These are phyloP conservation scores for Serinus canaria DNA, from an alignment of 2,113 vertebrate species.

Conservation along the genomic window DNA sequence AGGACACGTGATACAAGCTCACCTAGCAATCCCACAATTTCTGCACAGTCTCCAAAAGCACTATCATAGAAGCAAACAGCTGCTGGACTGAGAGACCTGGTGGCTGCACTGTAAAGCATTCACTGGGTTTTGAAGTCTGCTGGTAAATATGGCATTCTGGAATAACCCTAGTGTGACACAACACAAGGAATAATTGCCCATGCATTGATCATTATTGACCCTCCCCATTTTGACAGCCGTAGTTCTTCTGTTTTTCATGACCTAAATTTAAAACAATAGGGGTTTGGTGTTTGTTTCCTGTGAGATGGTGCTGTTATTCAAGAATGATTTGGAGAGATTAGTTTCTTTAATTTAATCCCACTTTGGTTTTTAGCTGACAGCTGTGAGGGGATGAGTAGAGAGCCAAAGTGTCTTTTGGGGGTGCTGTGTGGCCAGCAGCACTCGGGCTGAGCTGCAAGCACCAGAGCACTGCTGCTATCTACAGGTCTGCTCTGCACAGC, in stretches of 20 bases:
- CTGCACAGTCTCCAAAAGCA: neutral
- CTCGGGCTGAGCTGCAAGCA: neutral
- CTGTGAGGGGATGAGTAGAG: neutral
- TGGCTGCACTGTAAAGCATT: neutral
- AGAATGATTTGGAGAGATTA: neutral
- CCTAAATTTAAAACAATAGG: neutral
- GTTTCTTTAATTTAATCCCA: neutral
- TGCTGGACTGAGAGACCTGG: neutral
- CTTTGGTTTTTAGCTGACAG: neutral
- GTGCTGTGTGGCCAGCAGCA: neutral
- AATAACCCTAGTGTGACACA: neutral
- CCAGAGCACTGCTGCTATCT: conserved; percentile 44
- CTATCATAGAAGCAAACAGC: neutral
- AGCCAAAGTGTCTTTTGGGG: neutral
- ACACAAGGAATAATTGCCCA: neutral
- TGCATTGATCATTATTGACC: fast-evolving
- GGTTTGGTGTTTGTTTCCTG: neutral
- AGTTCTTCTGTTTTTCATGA: neutral
- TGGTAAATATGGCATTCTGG: neutral
- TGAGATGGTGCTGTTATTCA: neutral
- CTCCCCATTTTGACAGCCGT: neutral
- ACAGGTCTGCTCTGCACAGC: neutral
- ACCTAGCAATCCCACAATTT: neutral
- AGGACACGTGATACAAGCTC: fast-evolving
- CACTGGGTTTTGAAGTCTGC: neutral